Percentiles rank a stretch among this genome's conserved stretches.
Evolutionary conservation across 2,113 vertebrate species (phyloP).

Genomic region (Tylochromis polylepis): DNA sequence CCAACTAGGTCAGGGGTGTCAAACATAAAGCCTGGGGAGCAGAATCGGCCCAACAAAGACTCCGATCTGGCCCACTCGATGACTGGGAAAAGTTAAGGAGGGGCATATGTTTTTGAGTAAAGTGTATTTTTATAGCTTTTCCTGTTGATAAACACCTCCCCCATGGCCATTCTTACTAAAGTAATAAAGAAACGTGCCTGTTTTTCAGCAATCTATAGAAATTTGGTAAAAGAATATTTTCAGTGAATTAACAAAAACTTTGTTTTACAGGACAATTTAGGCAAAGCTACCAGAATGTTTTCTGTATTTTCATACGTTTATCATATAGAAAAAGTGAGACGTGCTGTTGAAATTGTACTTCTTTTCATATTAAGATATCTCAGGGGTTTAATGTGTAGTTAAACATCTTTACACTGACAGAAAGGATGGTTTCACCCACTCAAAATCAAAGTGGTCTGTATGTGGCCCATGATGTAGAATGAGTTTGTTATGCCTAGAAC

Average conservation of each 20-base stretch:
- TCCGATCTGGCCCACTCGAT: not conserved
- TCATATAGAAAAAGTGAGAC: not conserved
- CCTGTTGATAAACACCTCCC: not conserved
- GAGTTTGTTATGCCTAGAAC: too few relatives aligned
- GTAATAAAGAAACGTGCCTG: not conserved
- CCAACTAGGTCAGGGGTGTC: not conserved
- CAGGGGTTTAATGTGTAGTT: not conserved
- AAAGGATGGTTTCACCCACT: not conserved
- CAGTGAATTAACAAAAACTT: not conserved
- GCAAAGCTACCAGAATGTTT: not conserved
- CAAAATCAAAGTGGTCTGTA: not conserved
- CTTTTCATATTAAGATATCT: not conserved
- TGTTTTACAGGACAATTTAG: too few relatives aligned
- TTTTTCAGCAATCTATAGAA: not conserved
- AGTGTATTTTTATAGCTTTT: not conserved
- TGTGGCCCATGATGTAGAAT: too few relatives aligned
- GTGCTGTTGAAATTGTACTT: not conserved
- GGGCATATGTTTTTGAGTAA: not conserved
- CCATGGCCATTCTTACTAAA: not conserved
- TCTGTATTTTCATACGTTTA: not conserved
- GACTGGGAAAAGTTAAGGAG: not conserved
- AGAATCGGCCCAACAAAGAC: not conserved
- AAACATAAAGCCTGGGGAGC: not conserved
- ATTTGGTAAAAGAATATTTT: not conserved
- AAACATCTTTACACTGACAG: not conserved